phyloP scores from a whole-genome alignment of 2,888 invertebrate genomes.

The Cantharis lateralis region DNA sequence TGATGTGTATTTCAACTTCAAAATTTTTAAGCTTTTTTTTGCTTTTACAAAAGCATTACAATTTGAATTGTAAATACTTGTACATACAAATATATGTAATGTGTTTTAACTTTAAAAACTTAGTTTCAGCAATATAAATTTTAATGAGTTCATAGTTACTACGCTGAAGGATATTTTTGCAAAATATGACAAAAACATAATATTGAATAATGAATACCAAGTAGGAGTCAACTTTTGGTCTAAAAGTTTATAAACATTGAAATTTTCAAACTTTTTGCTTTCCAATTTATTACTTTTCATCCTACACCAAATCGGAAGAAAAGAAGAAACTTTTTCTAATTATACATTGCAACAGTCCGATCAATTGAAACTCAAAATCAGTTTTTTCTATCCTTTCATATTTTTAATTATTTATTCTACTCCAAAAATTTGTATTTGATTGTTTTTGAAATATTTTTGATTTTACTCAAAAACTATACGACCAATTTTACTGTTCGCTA shows the following conservation, averaged over 20 bases:
- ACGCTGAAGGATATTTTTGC: background rate
- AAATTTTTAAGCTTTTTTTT: slow-evolving; percentile 3
- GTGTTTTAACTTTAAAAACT: background rate
- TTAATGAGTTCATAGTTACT: background rate
- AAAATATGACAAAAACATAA: background rate
- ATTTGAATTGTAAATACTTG: slow-evolving; percentile 4
- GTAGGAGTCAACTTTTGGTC: background rate
- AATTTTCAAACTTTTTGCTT: background rate
- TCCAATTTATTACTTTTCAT: background rate
- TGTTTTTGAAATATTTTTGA: too few species aligned
- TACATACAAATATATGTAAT: background rate
- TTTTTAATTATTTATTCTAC: too few species aligned
- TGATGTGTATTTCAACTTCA: slow-evolving; percentile 14
- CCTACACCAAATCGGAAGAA: background rate
- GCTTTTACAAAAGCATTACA: background rate
- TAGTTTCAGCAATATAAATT: background rate
- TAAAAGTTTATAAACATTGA: background rate
- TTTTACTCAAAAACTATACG: too few species aligned
- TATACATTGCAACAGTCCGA: background rate
- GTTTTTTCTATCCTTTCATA: too few species aligned
- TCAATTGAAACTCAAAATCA: background rate
- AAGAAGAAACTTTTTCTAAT: background rate
- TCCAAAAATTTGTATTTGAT: too few species aligned
- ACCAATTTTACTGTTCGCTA: too few species aligned
- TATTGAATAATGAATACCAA: background rate